Conservation (phyloP, 2,888 invertebrate genomes). For the Drosophila aldrichi region DNA sequence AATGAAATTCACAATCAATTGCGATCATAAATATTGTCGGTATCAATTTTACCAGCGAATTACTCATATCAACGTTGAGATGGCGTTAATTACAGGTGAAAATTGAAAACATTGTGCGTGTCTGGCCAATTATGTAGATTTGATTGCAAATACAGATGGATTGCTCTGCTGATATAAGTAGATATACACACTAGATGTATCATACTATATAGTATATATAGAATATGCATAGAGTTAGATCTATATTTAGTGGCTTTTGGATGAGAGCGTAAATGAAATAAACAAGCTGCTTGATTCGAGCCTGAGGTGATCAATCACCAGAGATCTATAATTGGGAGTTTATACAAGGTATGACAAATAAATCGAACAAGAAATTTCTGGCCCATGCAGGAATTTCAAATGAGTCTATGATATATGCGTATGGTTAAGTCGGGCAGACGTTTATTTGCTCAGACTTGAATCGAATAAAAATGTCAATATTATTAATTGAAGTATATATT, state of each 20-base stretch:
- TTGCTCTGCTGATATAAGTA: constrained; percentile 17
- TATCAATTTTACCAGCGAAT: constrained; percentile 61
- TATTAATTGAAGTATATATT: neutral
- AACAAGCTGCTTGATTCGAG: constrained; percentile 28
- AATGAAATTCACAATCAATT: constrained; percentile 32
- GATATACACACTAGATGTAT: neutral
- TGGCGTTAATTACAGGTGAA: constrained; percentile 76
- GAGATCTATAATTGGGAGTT: neutral
- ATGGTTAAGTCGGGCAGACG: no score
- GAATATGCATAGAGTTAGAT: constrained; percentile 1
- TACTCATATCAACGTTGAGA: constrained; percentile 52
- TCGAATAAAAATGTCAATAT: neutral
- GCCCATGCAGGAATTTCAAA: neutral
- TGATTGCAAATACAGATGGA: constrained; percentile 58
- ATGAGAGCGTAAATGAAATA: constrained; percentile 72
- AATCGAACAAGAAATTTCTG: neutral
- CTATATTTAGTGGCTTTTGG: constrained; percentile 64
- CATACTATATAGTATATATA: neutral
- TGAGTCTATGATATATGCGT: neutral
- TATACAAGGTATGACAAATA: neutral
- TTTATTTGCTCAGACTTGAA: no score
- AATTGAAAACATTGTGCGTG: constrained; percentile 76
- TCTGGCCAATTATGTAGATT: constrained; percentile 69
- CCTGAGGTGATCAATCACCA: constrained; percentile 31
- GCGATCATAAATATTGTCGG: constrained; percentile 64